Conservation (phyloP, 2,113 vertebrate species). For the Apodemus speciosus region DNA sequence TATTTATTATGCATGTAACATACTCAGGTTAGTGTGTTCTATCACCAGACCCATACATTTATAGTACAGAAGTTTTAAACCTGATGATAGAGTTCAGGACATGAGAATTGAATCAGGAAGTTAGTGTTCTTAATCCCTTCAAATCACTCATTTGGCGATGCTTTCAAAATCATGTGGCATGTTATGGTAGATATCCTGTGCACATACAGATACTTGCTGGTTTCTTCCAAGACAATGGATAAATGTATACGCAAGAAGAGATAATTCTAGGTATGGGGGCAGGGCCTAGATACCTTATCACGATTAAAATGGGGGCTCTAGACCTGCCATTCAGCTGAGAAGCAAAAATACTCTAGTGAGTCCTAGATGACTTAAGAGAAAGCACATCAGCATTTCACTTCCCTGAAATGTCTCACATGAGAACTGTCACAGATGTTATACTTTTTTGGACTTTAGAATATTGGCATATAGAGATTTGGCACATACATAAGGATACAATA, state of each 20-base stretch:
- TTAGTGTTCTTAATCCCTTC: not conserved
- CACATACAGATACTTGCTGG: not conserved
- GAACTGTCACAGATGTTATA: not conserved
- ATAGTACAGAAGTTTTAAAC: not conserved
- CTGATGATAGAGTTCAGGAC: not conserved
- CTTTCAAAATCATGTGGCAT: not conserved
- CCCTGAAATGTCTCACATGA: not conserved
- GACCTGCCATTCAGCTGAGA: not conserved
- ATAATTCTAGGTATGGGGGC: not conserved
- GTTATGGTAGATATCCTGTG: not conserved
- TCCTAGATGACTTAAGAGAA: conserved; percentile 5
- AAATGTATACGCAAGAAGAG: not conserved
- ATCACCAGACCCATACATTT: not conserved
- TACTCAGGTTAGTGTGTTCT: not conserved
- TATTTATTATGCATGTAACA: not conserved
- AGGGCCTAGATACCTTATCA: not conserved
- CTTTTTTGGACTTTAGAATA: not conserved
- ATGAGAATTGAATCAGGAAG: not conserved
- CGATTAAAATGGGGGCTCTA: not conserved
- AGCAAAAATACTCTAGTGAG: not conserved
- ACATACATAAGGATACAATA: not conserved
- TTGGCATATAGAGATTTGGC: not conserved
- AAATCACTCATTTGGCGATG: not conserved
- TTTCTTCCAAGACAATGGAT: not conserved
- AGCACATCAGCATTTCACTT: not conserved